Conservation (phyloP, 2,113 vertebrate genomes). For the Orcinus orca region DNA sequence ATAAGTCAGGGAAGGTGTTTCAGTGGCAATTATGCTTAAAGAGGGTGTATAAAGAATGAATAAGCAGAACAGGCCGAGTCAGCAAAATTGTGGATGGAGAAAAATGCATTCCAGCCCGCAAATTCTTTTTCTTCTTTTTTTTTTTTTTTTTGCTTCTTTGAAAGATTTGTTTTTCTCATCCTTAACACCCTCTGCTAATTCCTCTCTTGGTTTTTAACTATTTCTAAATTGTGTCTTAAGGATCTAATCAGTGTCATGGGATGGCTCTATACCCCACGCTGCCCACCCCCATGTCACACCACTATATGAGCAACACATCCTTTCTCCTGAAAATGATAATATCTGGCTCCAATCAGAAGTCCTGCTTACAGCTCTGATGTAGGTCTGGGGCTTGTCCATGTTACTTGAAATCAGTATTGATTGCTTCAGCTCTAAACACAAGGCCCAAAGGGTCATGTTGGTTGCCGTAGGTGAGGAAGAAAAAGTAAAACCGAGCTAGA, state of each 20-base stretch:
- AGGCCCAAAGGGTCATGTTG: background rate
- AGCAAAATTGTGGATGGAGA: background rate
- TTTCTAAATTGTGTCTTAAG: background rate
- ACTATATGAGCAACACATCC: background rate
- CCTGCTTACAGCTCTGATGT: background rate
- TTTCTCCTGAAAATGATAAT: background rate
- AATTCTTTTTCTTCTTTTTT: background rate
- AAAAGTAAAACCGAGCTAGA: background rate
- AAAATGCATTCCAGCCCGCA: background rate
- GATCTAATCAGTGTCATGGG: background rate
- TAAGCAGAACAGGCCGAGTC: background rate
- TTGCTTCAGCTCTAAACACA: slow-evolving; percentile 33
- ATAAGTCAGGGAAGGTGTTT: background rate
- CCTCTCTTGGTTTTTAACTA: background rate
- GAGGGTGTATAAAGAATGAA: background rate
- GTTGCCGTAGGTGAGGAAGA: background rate
- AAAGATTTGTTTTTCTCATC: background rate
- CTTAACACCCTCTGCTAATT: background rate
- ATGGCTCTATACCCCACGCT: accelerated
- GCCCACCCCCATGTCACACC: background rate
- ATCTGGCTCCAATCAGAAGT: background rate
- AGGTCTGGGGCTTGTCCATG: background rate
- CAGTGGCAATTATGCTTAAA: background rate
- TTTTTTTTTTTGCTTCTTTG: background rate
- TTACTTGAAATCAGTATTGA: slow-evolving; percentile 9